A percentile compares a stretch with the other conserved stretches of the same genome.
phyloP scores from a whole-genome alignment of 2,113 vertebrate species.

The Eulemur macaco region DNA sequence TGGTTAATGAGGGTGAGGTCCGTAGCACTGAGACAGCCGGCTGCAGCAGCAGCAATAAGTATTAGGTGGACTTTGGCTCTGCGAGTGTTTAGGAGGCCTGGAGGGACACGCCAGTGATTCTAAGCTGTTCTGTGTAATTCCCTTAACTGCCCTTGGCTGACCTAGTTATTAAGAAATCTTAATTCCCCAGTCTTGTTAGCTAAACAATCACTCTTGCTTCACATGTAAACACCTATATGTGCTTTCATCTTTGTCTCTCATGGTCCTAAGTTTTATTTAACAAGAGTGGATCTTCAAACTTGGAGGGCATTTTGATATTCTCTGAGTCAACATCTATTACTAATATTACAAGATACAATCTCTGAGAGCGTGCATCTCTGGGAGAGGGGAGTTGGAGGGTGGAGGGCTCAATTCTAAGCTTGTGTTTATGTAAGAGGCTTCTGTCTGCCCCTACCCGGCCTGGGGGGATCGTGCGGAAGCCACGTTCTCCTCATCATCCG shows the following conservation, averaged over 20 bases:
- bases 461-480: background rate
- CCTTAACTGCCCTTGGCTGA: constrained; percentile 66
- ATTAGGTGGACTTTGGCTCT: constrained; percentile 52
- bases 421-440: background rate
- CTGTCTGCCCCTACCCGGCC: background rate
- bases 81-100: background rate
- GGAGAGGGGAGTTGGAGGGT: background rate
- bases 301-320: constrained; percentile 77
- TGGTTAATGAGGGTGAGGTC: constrained; percentile 52
- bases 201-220: constrained; percentile 66
- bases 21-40: background rate
- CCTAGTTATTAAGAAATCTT: constrained; percentile 75
- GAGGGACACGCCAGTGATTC: constrained; percentile 11
- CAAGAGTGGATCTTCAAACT: constrained; percentile 63
- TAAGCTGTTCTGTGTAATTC: constrained; percentile 25
- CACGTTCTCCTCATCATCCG: background rate
- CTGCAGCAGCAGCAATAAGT: background rate
- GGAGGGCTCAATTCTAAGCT: background rate
- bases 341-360: constrained; percentile 72
- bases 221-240: constrained; percentile 51
- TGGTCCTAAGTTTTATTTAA: constrained; percentile 67
- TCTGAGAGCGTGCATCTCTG: background rate
- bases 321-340: constrained; percentile 79
- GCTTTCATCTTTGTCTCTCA: constrained; percentile 50
- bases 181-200: constrained; percentile 64